Evolutionary conservation across 2,888 invertebrate species (phyloP).

Genomic region (Eilema depressum): DNA sequence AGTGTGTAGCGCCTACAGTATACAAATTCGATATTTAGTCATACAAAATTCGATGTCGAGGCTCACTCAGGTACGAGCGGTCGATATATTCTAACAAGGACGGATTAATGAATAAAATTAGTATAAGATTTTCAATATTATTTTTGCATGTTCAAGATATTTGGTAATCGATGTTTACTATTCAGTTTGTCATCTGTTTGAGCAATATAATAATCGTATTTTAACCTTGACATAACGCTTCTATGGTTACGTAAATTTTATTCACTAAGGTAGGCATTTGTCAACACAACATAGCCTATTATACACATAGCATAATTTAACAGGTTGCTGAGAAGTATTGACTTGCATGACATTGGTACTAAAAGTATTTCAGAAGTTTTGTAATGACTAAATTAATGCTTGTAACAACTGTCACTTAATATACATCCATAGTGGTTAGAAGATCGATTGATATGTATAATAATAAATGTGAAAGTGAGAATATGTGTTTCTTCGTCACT

Average conservation of each 20-base stretch:
- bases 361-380: background rate
- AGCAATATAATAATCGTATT: constrained; percentile 22
- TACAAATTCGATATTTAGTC: too few relatives aligned
- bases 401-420: background rate
- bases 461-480: background rate
- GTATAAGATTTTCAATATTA: constrained; percentile 1
- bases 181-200: constrained; percentile 22
- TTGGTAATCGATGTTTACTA: constrained; percentile 3
- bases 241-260: constrained; percentile 42
- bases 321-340: background rate
- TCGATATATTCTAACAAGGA: too few relatives aligned
- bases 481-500: background rate
- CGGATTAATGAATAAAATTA: too few relatives aligned
- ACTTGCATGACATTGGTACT: constrained; percentile 4
- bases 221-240: constrained; percentile 45
- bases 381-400: constrained; percentile 1
- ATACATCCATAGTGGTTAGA: background rate
- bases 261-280: constrained; percentile 31
- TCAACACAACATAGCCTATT: constrained; percentile 32
- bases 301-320: constrained; percentile 24
- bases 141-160: constrained; percentile 7
- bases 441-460: background rate
- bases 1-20: too few relatives aligned
- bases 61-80: too few relatives aligned
- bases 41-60: too few relatives aligned